Conservation (phyloP, 1,140 invertebrate species). For the Orchestia grillus region DNA sequence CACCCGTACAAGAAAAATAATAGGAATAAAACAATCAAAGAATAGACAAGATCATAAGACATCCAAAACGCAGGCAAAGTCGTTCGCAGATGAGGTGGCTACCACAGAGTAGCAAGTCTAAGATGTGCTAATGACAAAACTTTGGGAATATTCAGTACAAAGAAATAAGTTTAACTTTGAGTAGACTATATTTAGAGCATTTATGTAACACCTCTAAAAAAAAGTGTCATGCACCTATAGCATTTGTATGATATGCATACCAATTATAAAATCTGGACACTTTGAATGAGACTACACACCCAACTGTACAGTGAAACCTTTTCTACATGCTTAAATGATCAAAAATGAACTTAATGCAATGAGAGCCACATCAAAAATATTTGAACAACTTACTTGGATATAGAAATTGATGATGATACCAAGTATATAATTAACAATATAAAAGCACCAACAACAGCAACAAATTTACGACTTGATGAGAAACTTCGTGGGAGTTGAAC, state of each 20-base stretch:
- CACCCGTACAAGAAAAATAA: neutral
- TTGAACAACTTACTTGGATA: slow-evolving; percentile 25
- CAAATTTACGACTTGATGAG: neutral
- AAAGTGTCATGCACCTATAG: neutral
- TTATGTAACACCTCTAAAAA: neutral
- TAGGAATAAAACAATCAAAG: too few relatives aligned
- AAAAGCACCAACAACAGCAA: slow-evolving; percentile 28
- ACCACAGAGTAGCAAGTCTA: neutral
- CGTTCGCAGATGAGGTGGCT: too few relatives aligned
- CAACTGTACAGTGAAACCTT: neutral
- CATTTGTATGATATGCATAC: neutral
- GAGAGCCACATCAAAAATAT: neutral
- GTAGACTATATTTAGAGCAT: neutral
- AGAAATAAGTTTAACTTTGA: neutral
- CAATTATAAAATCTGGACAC: neutral
- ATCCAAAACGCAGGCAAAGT: too few relatives aligned
- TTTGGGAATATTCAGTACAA: neutral
- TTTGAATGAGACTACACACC: neutral
- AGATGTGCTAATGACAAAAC: neutral
- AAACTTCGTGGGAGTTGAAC: neutral
- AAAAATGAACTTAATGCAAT: neutral
- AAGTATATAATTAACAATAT: neutral
- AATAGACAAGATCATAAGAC: too few relatives aligned
- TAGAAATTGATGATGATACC: slow-evolving; percentile 26
- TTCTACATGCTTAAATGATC: neutral